Percentiles rank a stretch among this genome's conserved stretches.
phyloP scores from a whole-genome alignment of 2,888 invertebrate species.

The Mantis religiosa region DNA sequence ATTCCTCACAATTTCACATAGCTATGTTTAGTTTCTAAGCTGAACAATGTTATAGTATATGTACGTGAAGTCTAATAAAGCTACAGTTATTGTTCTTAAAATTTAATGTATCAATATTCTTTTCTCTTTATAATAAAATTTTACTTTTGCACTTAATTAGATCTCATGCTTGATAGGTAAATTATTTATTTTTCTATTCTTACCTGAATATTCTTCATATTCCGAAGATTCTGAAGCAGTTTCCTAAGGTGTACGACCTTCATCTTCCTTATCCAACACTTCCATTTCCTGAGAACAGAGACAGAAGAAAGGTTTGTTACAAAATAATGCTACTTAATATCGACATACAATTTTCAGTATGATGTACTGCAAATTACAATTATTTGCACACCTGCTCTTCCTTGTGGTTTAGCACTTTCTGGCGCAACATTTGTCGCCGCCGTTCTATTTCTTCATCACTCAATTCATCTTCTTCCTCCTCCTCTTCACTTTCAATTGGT shows the following conservation, averaged over 20 bases:
- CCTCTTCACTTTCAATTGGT: conserved; percentile 49
- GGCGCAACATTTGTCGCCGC: conserved; percentile 64
- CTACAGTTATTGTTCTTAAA: no score
- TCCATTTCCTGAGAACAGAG: conserved; percentile 48
- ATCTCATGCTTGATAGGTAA: no score
- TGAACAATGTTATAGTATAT: no score
- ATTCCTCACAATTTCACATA: no score
- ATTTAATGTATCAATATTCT: no score
- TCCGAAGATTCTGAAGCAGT: conserved; percentile 67
- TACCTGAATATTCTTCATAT: conserved; percentile 66
- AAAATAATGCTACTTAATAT: background rate
- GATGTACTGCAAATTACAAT: no score
- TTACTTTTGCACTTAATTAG: no score
- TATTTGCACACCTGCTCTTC: conserved; percentile 50
- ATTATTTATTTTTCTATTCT: background rate
- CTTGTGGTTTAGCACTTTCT: conserved; percentile 63
- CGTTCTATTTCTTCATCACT: conserved; percentile 83
- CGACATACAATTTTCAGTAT: background rate
- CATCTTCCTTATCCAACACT: conserved; percentile 70
- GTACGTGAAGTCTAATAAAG: no score
- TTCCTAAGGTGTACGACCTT: conserved; percentile 48
- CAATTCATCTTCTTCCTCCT: conserved; percentile 77
- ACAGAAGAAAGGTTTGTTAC: background rate
- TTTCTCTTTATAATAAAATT: no score
- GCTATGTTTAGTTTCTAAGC: no score